Conservation (phyloP, 2,113 vertebrate genomes). For the Saccopteryx bilineata region DNA sequence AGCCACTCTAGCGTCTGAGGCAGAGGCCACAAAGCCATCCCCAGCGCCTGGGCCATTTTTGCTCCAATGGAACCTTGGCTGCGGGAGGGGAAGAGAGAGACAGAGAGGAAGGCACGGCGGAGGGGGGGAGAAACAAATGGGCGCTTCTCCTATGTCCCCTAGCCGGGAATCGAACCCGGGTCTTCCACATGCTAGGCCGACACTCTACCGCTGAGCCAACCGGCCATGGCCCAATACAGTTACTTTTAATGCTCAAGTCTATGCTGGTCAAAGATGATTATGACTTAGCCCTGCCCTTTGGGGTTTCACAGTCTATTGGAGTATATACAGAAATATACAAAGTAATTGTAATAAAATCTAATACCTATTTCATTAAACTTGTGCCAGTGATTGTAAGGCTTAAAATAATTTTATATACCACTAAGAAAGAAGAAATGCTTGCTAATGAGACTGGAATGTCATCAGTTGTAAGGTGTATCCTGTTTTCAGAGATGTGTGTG, state of each 20-base stretch:
- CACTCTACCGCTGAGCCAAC: too few species aligned
- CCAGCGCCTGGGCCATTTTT: too few species aligned
- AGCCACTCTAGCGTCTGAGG: too few species aligned
- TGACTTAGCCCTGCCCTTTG: background rate
- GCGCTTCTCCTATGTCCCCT: too few species aligned
- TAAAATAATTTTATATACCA: background rate
- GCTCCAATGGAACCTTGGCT: too few species aligned
- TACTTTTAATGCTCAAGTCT: background rate
- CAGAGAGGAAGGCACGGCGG: too few species aligned
- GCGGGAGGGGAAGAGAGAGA: too few species aligned
- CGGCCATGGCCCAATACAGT: too few species aligned
- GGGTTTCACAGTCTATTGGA: background rate
- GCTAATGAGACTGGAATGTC: background rate
- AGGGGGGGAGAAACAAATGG: too few species aligned
- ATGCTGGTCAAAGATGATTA: conserved; percentile 10
- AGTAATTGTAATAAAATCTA: conserved; percentile 30
- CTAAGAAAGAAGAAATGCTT: conserved; percentile 48
- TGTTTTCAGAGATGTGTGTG: conserved; percentile 11
- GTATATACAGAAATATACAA: background rate
- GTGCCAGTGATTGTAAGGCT: background rate
- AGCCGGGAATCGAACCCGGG: too few species aligned
- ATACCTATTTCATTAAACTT: background rate
- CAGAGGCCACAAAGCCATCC: too few species aligned
- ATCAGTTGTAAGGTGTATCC: background rate
- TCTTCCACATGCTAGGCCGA: too few species aligned